A percentile compares a stretch with the other conserved stretches of the same genome.
Evolutionary conservation across 2,888 invertebrate genomes (phyloP).

Genomic region (Agrotis ipsilon): DNA sequence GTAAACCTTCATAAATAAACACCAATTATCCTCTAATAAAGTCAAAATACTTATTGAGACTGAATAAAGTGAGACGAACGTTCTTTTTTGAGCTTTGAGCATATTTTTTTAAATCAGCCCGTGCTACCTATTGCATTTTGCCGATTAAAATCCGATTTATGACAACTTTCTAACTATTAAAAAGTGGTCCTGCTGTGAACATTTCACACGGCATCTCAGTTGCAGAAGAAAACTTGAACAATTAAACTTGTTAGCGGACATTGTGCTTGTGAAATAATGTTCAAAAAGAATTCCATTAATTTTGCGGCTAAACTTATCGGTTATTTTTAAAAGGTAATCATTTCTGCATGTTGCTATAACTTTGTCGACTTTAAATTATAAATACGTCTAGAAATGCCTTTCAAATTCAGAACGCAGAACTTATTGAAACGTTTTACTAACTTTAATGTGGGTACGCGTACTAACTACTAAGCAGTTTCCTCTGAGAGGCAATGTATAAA

Average conservation of each 20-base stretch:
- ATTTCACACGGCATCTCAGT: background rate
- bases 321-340: background rate
- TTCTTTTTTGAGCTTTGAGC: too few relatives aligned
- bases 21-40: too few relatives aligned
- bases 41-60: too few relatives aligned
- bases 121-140: too few relatives aligned
- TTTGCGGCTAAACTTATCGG: background rate
- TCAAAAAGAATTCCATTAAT: background rate
- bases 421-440: constrained; percentile 31
- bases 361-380: background rate
- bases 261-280: background rate
- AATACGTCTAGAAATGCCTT: constrained; percentile 7
- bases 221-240: constrained; percentile 9
- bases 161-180: background rate
- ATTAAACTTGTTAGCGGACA: constrained; percentile 11
- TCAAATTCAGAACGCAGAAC: constrained; percentile 17
- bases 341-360: background rate
- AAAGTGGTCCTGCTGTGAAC: background rate
- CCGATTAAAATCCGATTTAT: too few relatives aligned
- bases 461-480: constrained; percentile 36
- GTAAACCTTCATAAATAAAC: too few relatives aligned
- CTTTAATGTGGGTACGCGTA: constrained; percentile 9
- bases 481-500: constrained; percentile 53
- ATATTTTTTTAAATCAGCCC: too few relatives aligned
- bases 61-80: too few relatives aligned